These are phyloP conservation scores for Thereva nobilitata DNA, from an alignment of 2,888 invertebrate species.

Conservation along the genomic window DNA sequence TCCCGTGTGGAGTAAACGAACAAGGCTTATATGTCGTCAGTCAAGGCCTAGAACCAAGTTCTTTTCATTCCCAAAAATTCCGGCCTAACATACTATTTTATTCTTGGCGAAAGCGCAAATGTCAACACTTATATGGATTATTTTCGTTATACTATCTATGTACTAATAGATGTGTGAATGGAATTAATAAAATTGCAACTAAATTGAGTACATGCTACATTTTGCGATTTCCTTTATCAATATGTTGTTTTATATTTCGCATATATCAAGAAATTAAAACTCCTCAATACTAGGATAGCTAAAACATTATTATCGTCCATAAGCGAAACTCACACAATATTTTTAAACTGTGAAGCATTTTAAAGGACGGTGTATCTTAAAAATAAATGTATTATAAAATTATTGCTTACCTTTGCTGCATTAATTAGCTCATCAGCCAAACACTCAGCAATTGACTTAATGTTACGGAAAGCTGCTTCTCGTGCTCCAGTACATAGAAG, in stretches of 20 bases:
- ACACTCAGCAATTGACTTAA: slow-evolving; percentile 99
- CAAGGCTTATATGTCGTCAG: too few species aligned
- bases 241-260: slow-evolving; percentile 22
- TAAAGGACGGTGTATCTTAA: slow-evolving; percentile 5
- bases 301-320: slow-evolving; percentile 50
- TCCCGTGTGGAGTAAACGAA: too few species aligned
- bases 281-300: slow-evolving; percentile 38
- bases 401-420: slow-evolving; percentile 82
- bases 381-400: background rate
- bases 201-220: too few species aligned
- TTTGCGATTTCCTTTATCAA: too few species aligned
- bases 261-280: slow-evolving; percentile 17
- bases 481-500: slow-evolving; percentile 97
- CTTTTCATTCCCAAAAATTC: too few species aligned
- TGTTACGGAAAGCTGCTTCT: slow-evolving; percentile 99
- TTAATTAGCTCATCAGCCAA: slow-evolving; percentile 99
- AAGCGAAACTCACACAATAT: slow-evolving; percentile 50
- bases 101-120: too few species aligned
- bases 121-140: too few species aligned
- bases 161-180: too few species aligned
- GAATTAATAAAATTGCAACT: too few species aligned
- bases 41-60: too few species aligned
- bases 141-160: too few species aligned
- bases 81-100: too few species aligned
- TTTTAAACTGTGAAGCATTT: slow-evolving; percentile 24